Evolutionary conservation across 2,113 vertebrate genomes (phyloP).

Genomic region (Azemiops feae): DNA sequence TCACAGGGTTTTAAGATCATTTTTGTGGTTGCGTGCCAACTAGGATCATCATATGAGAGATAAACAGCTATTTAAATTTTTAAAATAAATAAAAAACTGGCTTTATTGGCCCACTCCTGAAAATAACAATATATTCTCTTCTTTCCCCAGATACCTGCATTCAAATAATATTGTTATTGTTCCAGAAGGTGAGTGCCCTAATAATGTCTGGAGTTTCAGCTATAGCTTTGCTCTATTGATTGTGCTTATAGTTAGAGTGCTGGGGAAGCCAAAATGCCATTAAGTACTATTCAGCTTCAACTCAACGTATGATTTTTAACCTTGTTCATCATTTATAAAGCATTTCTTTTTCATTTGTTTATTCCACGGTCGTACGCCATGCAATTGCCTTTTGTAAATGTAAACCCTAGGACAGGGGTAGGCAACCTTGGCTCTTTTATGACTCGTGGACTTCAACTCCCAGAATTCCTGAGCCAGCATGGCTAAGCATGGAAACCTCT

Average conservation of each 20-base stretch:
- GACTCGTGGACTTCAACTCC: no score
- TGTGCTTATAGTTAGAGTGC: slow-evolving; percentile 41
- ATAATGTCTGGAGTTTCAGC: slow-evolving; percentile 33
- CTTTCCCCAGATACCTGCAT: slow-evolving; percentile 85
- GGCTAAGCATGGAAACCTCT: no score
- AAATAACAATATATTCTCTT: slow-evolving; percentile 58
- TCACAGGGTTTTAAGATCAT: background rate
- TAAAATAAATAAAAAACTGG: slow-evolving; percentile 22
- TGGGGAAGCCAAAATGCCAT: slow-evolving; percentile 36
- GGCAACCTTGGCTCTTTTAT: no score
- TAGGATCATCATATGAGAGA: background rate
- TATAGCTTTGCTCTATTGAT: slow-evolving; percentile 30
- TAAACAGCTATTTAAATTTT: background rate
- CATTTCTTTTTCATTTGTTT: background rate
- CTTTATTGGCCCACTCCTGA: slow-evolving; percentile 51
- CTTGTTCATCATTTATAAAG: slow-evolving; percentile 13
- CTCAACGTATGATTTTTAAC: slow-evolving; percentile 13
- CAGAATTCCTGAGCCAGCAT: no score
- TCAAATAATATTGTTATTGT: slow-evolving; percentile 95
- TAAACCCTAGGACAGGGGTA: background rate
- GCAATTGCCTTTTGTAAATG: background rate
- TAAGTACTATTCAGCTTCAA: slow-evolving; percentile 31
- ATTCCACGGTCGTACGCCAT: background rate
- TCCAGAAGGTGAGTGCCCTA: slow-evolving; percentile 86
- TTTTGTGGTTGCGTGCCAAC: background rate